Evolutionary conservation across 1,140 invertebrate species (phyloP).

Genomic region (Drosophila ercepeae): DNA sequence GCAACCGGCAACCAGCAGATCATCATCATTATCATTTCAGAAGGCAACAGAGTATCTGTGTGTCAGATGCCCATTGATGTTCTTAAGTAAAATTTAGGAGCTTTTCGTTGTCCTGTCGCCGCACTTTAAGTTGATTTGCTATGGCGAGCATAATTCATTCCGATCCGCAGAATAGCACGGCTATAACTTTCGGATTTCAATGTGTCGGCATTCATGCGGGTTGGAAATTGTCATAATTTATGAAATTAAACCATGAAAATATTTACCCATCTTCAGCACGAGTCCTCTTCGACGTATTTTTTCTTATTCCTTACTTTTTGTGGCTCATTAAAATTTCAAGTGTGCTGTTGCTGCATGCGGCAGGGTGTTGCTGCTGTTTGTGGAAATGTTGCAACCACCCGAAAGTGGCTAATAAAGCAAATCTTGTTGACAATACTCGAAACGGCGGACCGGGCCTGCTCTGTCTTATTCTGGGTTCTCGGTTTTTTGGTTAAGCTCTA

Average conservation of each 20-base stretch:
- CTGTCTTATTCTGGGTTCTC: constrained; percentile 12
- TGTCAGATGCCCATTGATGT: constrained; percentile 73
- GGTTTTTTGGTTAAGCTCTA: constrained; percentile 70
- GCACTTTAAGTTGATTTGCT: constrained; percentile 83
- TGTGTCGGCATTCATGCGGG: constrained; percentile 50
- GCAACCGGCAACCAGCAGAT: no score
- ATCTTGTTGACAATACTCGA: constrained; percentile 82
- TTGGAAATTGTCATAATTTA: constrained; percentile 70
- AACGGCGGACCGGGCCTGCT: constrained; percentile 49
- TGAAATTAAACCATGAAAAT: constrained; percentile 83
- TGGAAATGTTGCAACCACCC: constrained; percentile 76
- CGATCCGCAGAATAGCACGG: constrained; percentile 33
- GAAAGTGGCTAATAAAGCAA: constrained; percentile 84
- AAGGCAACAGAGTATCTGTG: constrained; percentile 14
- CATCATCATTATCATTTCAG: constrained; percentile 30
- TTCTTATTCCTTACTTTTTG: not conserved
- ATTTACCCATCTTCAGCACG: constrained; percentile 60
- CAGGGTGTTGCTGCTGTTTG: constrained; percentile 30
- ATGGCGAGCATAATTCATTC: constrained; percentile 81
- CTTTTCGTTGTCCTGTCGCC: constrained; percentile 67
- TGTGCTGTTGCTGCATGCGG: constrained; percentile 20
- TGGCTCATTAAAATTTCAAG: constrained; percentile 60
- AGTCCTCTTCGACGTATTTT: constrained; percentile 1
- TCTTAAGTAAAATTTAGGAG: constrained; percentile 84
- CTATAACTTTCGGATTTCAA: constrained; percentile 83